phyloP scores from a whole-genome alignment of 2,113 vertebrate genomes.

The Hystrix cristata region DNA sequence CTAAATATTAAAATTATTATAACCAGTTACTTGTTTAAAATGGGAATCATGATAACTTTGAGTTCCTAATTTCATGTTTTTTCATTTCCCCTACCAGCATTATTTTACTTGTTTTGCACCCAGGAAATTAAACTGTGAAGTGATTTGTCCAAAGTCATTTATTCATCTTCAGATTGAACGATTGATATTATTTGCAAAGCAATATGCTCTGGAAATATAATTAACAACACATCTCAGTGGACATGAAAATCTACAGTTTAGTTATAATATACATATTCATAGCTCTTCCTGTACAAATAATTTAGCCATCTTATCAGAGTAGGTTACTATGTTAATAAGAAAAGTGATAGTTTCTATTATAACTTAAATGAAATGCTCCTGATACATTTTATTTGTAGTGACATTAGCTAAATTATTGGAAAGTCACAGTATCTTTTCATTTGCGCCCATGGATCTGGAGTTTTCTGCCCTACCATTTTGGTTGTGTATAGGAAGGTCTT shows the following conservation, averaged over 20 bases:
- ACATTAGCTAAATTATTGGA: constrained; percentile 3
- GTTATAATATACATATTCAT: neutral
- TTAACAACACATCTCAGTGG: neutral
- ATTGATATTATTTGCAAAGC: neutral
- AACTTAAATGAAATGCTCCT: neutral
- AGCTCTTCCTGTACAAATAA: neutral
- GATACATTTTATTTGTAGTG: neutral
- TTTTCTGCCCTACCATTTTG: neutral
- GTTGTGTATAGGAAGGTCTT: fast-evolving
- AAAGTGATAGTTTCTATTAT: neutral
- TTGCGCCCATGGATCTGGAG: neutral
- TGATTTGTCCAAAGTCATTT: neutral
- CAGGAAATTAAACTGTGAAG: constrained; percentile 39
- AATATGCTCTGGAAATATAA: neutral
- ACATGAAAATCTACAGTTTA: neutral
- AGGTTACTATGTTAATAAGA: neutral
- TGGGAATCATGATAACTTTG: neutral
- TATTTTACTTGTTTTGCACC: neutral
- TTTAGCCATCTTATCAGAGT: neutral
- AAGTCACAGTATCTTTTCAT: neutral
- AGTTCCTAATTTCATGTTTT: neutral
- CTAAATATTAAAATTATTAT: constrained; percentile 54
- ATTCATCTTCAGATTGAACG: constrained; percentile 30
- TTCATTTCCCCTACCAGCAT: neutral
- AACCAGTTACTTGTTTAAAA: neutral